Evolutionary conservation across 2,888 invertebrate genomes (phyloP), one percentile per base, ranked within the genome.

Genomic region (Xestia rhomboidea): DNA sequence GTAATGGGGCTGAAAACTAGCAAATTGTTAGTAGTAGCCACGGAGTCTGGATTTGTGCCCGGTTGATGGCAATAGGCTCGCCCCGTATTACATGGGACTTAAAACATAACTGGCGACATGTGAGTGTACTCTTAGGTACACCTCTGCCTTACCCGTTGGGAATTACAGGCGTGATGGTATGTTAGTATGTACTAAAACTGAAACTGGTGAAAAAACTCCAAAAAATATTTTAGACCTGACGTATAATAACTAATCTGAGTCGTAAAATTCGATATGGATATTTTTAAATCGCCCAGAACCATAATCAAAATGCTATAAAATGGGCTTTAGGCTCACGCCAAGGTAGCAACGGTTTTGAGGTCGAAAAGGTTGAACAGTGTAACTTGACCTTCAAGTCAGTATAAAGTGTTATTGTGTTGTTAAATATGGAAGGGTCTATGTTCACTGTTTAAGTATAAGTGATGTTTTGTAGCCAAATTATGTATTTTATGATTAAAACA

Each of bases 301-400:
- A 81, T 82, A 80, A 89, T 89, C 84, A 88, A 86, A 90, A 86
- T 67, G 79, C 87, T 82, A 86, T 89, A 88, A 90, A 90, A 82
- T 83, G 75, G 72, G 60, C 68, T 84, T 81, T 68, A 73, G 24
- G 62, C 79, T 84, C 76, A 77, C 70, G 60, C 70, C 79, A 80
- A 89, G 79, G 89, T 76, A 85, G 82, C 88, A 73, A 82, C 79
- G 69, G 74, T 41, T 85, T 78, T 81, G 69, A 87, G 89, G 89
- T 89, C 87, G 85, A 84, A 83, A 84, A 88, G 89, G 87, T 87
- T 77, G 76, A 66, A 70, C 89, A 80, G 49, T 38, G 18, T 84
- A 54, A 64, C 44, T 76, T 81, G 68, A 81, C 4, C 77, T n/a
- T 11, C 30, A 27, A n/a, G 34, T 38, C 24, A 73, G 8, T 46